These are phyloP conservation scores for Pyrrhia umbra DNA, from an alignment of 2,888 invertebrate genomes.

Conservation along the genomic window DNA sequence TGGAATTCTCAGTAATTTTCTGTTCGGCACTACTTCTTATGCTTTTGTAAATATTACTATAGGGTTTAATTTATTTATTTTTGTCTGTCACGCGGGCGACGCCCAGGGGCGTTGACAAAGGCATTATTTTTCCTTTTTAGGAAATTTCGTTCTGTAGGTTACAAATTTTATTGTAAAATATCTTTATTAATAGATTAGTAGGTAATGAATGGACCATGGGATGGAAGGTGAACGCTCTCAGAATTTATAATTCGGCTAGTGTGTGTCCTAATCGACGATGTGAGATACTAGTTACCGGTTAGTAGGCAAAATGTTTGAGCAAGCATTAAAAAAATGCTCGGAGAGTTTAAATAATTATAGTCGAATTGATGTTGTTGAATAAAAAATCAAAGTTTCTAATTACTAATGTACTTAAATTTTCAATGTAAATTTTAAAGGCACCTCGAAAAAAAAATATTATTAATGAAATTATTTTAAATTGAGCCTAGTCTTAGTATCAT, in stretches of 20 bases:
- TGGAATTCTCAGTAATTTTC: constrained; percentile 83
- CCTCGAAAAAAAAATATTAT: constrained; percentile 82
- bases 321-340: constrained; percentile 89
- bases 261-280: constrained; percentile 76
- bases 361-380: constrained; percentile 89
- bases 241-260: constrained; percentile 86
- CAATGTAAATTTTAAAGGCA: constrained; percentile 89
- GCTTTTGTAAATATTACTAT: constrained; percentile 89
- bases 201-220: constrained; percentile 88
- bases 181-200: constrained; percentile 81
- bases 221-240: constrained; percentile 86
- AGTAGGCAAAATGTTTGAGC: constrained; percentile 87
- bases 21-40: constrained; percentile 85
- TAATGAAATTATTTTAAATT: constrained; percentile 84
- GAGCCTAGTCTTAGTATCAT: constrained; percentile 89
- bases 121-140: constrained; percentile 81
- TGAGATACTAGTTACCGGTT: constrained; percentile 85
- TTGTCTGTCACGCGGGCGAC: constrained; percentile 70
- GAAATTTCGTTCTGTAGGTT: constrained; percentile 89
- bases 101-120: constrained; percentile 58
- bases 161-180: constrained; percentile 89
- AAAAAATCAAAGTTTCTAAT: constrained; percentile 89
- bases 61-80: constrained; percentile 89
- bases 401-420: constrained; percentile 89
- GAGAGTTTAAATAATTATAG: constrained; percentile 85